A percentile compares a stretch with the other conserved stretches of the same genome.
Conservation (phyloP, 2,113 vertebrate species). For the Apodemus sylvaticus region DNA sequence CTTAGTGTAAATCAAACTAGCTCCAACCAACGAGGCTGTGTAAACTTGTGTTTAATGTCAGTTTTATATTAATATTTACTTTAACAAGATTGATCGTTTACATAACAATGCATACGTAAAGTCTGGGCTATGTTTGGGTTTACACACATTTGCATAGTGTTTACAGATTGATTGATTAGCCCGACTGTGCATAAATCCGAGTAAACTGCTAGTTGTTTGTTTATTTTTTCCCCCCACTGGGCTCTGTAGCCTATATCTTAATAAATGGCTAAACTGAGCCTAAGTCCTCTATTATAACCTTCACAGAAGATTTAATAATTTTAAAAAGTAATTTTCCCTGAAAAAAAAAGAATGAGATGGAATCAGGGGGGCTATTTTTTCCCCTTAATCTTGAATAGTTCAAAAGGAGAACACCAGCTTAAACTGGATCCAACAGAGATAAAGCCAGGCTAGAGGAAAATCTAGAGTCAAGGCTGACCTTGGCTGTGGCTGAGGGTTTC, state of each 20-base stretch:
- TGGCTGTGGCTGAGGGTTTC: background rate
- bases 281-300: conserved; percentile 77
- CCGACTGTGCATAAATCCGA: conserved; percentile 72
- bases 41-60: conserved; percentile 82
- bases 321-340: conserved; percentile 70
- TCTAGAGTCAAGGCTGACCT: background rate
- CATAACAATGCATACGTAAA: conserved; percentile 78
- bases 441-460: conserved; percentile 31
- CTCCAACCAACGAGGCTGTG: conserved; percentile 72
- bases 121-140: conserved; percentile 71
- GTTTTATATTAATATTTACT: conserved; percentile 83
- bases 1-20: conserved; percentile 66
- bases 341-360: conserved; percentile 62
- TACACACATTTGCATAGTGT: conserved; percentile 79
- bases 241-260: conserved; percentile 74
- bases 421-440: conserved; percentile 34
- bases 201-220: conserved; percentile 73
- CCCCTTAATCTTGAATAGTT: conserved; percentile 67
- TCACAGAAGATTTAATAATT: conserved; percentile 73
- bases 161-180: conserved; percentile 79
- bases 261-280: conserved; percentile 67
- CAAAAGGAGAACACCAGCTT: conserved; percentile 47
- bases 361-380: conserved; percentile 56
- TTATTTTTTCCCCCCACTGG: conserved; percentile 67
- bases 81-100: conserved; percentile 82